phyloP scores from a whole-genome alignment of 2,888 invertebrate genomes.

The Hydrotaea cyrtoneurina region DNA sequence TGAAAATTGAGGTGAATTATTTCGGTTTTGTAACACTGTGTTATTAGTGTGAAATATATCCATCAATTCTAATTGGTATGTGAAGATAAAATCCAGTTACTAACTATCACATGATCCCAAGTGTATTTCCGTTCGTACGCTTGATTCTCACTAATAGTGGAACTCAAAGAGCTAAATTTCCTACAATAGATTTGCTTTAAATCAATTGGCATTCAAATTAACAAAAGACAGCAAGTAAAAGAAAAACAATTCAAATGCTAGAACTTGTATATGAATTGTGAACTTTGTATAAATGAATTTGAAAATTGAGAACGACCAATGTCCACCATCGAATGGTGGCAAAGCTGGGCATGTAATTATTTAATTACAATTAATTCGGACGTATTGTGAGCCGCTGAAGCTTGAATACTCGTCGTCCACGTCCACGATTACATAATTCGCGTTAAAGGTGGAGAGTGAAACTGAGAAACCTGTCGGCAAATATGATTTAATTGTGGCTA shows the following conservation, averaged over 20 bases:
- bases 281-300: not conserved
- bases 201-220: not conserved
- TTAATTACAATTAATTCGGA: not conserved
- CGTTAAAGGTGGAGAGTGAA: not conserved
- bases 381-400: not conserved
- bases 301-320: not conserved
- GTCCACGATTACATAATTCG: not conserved
- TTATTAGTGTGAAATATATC: not conserved
- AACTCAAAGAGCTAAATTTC: not conserved
- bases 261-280: not conserved
- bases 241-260: not conserved
- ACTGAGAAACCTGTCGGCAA: not conserved
- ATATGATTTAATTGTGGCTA: conserved; percentile 15
- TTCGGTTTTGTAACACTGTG: too few species aligned
- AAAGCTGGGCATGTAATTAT: not conserved
- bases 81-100: not conserved
- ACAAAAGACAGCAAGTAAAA: too few species aligned
- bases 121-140: too few species aligned
- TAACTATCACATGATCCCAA: not conserved
- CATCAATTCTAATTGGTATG: not conserved
- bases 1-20: not conserved
- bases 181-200: not conserved
- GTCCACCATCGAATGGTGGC: not conserved
- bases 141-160: too few species aligned
- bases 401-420: not conserved